These are phyloP conservation scores for Tiphia femorata DNA, from an alignment of 2,888 invertebrate genomes.

Conservation along the genomic window DNA sequence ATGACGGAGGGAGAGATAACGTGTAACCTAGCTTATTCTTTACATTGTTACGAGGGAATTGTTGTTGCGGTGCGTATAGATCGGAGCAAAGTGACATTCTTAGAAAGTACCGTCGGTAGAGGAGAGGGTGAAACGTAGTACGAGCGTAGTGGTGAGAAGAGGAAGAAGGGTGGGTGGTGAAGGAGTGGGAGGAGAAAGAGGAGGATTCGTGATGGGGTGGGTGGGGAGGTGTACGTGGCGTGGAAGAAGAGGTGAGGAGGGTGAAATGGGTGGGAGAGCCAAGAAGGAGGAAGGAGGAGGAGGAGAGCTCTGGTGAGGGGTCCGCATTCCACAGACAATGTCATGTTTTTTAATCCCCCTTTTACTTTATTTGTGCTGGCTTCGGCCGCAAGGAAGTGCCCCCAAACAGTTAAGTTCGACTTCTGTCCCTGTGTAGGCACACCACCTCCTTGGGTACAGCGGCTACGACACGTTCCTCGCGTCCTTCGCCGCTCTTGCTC, in stretches of 20 bases:
- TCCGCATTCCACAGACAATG: constrained; percentile 69
- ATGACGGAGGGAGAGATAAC: constrained; percentile 8
- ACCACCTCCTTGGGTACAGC: constrained; percentile 2
- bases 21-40: constrained; percentile 45
- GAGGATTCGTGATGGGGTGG: constrained; percentile 8
- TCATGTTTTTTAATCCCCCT: constrained; percentile 68
- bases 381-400: constrained; percentile 45
- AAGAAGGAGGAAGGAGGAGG: constrained; percentile 36
- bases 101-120: background rate
- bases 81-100: no score
- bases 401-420: constrained; percentile 50
- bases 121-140: background rate
- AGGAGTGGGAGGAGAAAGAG: constrained; percentile 13
- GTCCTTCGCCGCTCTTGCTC: background rate
- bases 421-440: constrained; percentile 35
- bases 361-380: constrained; percentile 64
- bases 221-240: constrained; percentile 7
- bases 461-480: constrained; percentile 1
- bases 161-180: constrained; percentile 1
- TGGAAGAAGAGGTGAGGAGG: constrained; percentile 13
- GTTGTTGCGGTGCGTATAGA: constrained; percentile 40
- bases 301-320: constrained; percentile 52
- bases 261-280: constrained; percentile 22
- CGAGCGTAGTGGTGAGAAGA: background rate
- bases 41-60: constrained; percentile 56